These are phyloP conservation scores for Lampris megalopsis DNA, from an alignment of 2,113 vertebrate species.

Conservation along the genomic window DNA sequence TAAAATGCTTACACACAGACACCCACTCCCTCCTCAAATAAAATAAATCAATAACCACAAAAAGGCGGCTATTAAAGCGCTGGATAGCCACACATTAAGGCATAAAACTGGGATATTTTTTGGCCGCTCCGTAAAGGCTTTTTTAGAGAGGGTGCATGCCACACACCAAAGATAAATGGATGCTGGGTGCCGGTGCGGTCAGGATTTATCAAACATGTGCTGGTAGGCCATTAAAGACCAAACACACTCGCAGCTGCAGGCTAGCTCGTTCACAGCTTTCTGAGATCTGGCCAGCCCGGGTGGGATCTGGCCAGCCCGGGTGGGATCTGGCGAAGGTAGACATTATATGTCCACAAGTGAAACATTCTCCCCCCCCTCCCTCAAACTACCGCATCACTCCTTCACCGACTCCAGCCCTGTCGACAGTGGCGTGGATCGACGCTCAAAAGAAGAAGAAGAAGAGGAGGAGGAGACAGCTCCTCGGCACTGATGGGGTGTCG, in stretches of 20 bases:
- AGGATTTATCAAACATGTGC: conserved; percentile 60
- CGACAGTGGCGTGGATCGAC: too few relatives aligned
- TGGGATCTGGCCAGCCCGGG: conserved; percentile 40
- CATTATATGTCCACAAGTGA: conserved; percentile 23
- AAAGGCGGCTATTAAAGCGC: conserved; percentile 58
- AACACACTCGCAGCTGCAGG: conserved; percentile 52
- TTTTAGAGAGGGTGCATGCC: conserved; percentile 21
- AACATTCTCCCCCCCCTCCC: conserved; percentile 19
- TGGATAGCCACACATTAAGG: conserved; percentile 47
- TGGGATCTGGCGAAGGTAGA: conserved; percentile 2
- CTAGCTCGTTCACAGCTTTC: conserved; percentile 52
- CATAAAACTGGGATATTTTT: conserved; percentile 53
- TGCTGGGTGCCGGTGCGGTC: conserved; percentile 51
- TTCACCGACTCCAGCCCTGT: background rate
- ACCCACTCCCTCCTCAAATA: conserved; percentile 47
- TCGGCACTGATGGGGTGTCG: background rate
- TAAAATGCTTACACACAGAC: conserved; percentile 50
- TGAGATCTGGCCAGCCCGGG: conserved; percentile 41
- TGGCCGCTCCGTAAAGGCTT: conserved; percentile 64
- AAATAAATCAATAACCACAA: conserved; percentile 69
- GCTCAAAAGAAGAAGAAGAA: too few relatives aligned
- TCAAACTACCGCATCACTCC: background rate
- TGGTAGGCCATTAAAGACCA: conserved; percentile 54
- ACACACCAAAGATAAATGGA: conserved; percentile 55
- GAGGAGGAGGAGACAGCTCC: too few relatives aligned